Conservation (phyloP, 2,888 invertebrate species). For the Orchesella flavescens region DNA sequence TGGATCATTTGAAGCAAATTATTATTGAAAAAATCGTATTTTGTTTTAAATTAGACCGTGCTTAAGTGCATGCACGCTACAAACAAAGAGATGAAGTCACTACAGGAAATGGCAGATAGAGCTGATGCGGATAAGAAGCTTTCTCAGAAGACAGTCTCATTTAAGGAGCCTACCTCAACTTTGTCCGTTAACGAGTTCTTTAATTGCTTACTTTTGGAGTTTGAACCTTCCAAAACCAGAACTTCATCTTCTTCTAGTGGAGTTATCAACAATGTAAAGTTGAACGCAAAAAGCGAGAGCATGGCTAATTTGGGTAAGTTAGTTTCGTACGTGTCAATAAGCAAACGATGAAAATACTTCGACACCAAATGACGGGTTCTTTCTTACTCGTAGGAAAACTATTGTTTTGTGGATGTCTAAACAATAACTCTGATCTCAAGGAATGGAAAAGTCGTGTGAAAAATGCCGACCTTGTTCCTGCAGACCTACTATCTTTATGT, state of each 20-base stretch:
- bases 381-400: conserved; percentile 55
- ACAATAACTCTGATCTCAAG: conserved; percentile 62
- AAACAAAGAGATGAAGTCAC: conserved; percentile 74
- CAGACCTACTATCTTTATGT: conserved; percentile 59
- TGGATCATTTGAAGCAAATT: too few relatives aligned
- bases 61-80: conserved; percentile 73
- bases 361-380: too few relatives aligned
- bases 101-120: conserved; percentile 74
- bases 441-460: conserved; percentile 67
- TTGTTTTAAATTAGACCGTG: conserved; percentile 68
- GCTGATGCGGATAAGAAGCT: conserved; percentile 40
- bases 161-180: conserved; percentile 79
- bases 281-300: conserved; percentile 65
- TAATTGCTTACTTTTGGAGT: conserved; percentile 64
- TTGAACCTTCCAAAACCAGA: conserved; percentile 66
- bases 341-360: too few relatives aligned
- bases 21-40: not conserved
- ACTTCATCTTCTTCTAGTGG: conserved; percentile 22
- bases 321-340: too few relatives aligned
- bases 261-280: conserved; percentile 12
- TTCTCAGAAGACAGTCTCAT: conserved; percentile 73
- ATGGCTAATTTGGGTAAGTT: conserved; percentile 50
- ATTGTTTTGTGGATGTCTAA: conserved; percentile 68
- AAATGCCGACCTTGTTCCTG: conserved; percentile 61
- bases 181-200: conserved; percentile 73